Evolutionary conservation across 2,113 vertebrate species (phyloP).

Genomic region (Dermatemys mawii): DNA sequence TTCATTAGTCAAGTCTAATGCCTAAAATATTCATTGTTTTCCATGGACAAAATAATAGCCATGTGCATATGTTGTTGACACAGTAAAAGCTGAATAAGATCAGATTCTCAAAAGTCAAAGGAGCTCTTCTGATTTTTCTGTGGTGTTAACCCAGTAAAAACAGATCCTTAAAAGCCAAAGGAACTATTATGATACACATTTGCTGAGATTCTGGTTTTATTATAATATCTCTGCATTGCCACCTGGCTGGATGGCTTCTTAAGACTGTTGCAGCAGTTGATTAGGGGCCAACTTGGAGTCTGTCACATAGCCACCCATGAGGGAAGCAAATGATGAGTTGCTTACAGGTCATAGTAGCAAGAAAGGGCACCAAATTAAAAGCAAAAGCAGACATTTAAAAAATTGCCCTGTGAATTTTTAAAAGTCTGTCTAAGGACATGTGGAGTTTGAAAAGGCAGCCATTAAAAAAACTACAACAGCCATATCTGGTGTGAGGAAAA

Average conservation of each 20-base stretch:
- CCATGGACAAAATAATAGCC: background rate
- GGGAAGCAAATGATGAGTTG: accelerated
- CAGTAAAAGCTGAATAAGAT: background rate
- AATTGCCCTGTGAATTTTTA: background rate
- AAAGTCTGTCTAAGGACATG: background rate
- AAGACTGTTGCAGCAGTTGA: background rate
- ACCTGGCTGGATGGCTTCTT: background rate
- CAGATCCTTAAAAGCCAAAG: background rate
- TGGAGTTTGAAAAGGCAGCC: background rate
- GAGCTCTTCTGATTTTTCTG: background rate
- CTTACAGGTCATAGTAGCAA: background rate
- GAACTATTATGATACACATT: background rate
- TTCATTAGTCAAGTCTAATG: background rate
- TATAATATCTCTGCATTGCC: background rate
- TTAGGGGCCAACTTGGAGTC: background rate
- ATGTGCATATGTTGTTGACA: background rate
- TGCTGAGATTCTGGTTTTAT: background rate
- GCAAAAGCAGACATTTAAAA: background rate
- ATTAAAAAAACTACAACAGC: background rate
- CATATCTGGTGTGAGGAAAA: background rate
- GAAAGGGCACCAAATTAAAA: background rate
- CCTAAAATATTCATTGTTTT: background rate
- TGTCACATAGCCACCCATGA: background rate
- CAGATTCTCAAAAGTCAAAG: background rate
- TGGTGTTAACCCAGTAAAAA: background rate